Base-by-base conservation (phyloP, 1,140 invertebrate genomes). In the Anoplolepis gracilipes region DNA sequence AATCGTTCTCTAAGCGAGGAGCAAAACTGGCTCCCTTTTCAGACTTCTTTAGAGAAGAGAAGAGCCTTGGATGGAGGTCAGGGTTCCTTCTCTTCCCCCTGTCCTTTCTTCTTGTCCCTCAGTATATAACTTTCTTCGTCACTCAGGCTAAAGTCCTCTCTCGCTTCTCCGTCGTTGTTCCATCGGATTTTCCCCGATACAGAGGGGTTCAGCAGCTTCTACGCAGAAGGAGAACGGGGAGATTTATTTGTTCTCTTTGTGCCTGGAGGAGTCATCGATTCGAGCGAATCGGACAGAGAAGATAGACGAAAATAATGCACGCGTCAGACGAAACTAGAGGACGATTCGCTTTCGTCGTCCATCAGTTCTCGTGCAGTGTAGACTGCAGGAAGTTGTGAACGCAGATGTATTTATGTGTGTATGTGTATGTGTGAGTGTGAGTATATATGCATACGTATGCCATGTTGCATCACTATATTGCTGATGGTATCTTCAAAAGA, bases 11-110 rank as follows among this genome's bases (percentile, higher is more conserved):
- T 55, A 70, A 39, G 39, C 22, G 57, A 86, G 46, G 53, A 85
- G 57, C 59, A 62, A 84, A 90, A 89, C 90, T 86, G 77, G 84
- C 87, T 90, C 82, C 84, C 88, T 86, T 89, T 91, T 88, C 82
- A 85, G 76, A 75, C 67, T 70, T 49, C 87, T 88, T 84, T 33
- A 46, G 36, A 61, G 22, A 81, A 30, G 59, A 33, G 19, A 39
- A 53, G 42, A n/a, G 42, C 62, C 76, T 81, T 89, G 85, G 88
- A 90, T 87, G 90, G 88, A 92, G 91, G 91, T 92, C 91, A 90
- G 87, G 91, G 88, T 91, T 84, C 86, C 42, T 73, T 62, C 75
- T 87, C 77, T 72, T 62, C 77, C 85, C 81, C 75, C 76, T 64
- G 46, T 76, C 67, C 67, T 86, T 90, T 81, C 87, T 89, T 86